These are phyloP conservation scores for Orchestia grillus DNA, from an alignment of 1,140 invertebrate genomes.

Conservation along the genomic window DNA sequence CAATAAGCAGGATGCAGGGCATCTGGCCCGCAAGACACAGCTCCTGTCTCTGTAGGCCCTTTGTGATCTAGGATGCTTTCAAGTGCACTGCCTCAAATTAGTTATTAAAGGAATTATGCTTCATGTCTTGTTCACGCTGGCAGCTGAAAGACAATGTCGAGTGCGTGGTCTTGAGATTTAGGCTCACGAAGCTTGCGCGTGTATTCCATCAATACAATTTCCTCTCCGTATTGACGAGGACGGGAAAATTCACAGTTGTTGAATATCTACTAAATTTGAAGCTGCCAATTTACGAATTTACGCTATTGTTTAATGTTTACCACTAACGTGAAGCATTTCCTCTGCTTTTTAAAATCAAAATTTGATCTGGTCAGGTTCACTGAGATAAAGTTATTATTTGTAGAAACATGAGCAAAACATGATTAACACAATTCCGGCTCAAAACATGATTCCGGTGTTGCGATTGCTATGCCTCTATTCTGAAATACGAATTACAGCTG, in stretches of 20 bases:
- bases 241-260: neutral
- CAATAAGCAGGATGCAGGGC: neutral
- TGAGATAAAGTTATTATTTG: too few relatives aligned
- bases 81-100: neutral
- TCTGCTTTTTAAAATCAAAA: too few relatives aligned
- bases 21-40: neutral
- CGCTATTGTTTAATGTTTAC: too few relatives aligned
- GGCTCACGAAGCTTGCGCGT: neutral
- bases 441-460: too few relatives aligned
- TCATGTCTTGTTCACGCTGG: neutral
- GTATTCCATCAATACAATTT: neutral
- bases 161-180: neutral
- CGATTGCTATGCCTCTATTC: too few relatives aligned
- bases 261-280: too few relatives aligned
- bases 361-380: too few relatives aligned
- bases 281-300: too few relatives aligned
- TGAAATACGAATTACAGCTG: too few relatives aligned
- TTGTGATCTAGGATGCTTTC: neutral
- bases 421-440: too few relatives aligned
- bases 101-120: neutral
- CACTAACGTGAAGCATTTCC: too few relatives aligned
- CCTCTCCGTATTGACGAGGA: neutral
- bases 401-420: too few relatives aligned
- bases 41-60: neutral
- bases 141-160: neutral